These are phyloP conservation scores for Sporophila hypoxantha DNA, from an alignment of 2,113 vertebrate genomes.

Conservation along the genomic window DNA sequence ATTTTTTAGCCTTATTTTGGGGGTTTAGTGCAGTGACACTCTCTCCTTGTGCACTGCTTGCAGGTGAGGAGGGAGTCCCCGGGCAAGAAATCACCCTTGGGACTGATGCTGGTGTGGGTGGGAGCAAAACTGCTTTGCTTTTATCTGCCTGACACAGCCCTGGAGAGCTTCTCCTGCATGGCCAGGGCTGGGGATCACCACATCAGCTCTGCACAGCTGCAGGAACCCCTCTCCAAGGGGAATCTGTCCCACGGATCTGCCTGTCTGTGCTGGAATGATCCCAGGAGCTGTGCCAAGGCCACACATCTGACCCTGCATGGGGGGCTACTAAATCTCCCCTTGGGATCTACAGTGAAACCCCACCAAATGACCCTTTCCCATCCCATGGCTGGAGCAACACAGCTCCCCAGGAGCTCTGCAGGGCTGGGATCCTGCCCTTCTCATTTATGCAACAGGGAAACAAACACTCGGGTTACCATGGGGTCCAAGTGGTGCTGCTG, in stretches of 20 bases:
- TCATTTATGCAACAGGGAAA: not conserved
- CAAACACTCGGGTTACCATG: not conserved
- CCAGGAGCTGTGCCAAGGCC: not conserved
- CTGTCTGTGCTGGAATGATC: not conserved
- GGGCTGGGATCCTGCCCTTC: not conserved
- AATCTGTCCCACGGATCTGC: not conserved
- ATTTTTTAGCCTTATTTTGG: not conserved
- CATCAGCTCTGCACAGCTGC: not conserved
- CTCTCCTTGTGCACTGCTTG: not conserved
- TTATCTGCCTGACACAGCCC: not conserved
- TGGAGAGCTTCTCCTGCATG: not conserved
- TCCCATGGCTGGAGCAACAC: not conserved
- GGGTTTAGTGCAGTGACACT: rapidly evolving
- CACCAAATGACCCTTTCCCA: not conserved
- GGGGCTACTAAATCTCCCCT: not conserved
- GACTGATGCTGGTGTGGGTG: not conserved
- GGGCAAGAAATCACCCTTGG: not conserved
- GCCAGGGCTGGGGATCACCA: not conserved
- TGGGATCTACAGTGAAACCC: rapidly evolving
- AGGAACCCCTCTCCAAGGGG: not conserved
- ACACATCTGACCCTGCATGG: not conserved
- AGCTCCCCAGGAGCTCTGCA: not conserved
- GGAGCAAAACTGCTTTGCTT: not conserved
- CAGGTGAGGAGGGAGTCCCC: not conserved
- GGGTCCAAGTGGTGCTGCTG: not conserved